A percentile compares a stretch with the other conserved stretches of the same genome.
phyloP scores from a whole-genome alignment of 2,888 invertebrate species.

The Ommatoiulus sabulosus region DNA sequence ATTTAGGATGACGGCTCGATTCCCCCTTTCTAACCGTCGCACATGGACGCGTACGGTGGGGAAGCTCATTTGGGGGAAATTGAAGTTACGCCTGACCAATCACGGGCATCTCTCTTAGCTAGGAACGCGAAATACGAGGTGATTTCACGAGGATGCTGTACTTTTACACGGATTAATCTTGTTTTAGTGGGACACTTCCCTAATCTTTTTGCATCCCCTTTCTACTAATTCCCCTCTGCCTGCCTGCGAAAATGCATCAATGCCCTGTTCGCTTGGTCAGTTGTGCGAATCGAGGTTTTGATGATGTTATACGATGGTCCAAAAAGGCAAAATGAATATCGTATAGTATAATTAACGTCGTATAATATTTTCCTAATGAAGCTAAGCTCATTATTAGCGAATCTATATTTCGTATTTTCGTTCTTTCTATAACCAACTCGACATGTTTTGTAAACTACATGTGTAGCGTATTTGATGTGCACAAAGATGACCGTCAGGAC shows the following conservation, averaged over 20 bases:
- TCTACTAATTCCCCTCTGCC: neutral
- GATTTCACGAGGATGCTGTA: neutral
- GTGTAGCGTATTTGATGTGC: no score
- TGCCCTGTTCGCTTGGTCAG: neutral
- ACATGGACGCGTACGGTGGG: neutral
- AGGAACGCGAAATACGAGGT: neutral
- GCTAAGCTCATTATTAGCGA: no score
- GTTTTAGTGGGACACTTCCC: neutral
- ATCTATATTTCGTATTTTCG: no score
- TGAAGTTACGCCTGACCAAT: neutral
- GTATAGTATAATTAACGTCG: neutral
- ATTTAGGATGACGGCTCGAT: neutral
- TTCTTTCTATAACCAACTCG: no score
- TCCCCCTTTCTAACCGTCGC: neutral
- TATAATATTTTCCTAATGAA: neutral
- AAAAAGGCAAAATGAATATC: neutral
- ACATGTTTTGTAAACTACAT: no score
- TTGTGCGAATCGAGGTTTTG: slow-evolving; percentile 4
- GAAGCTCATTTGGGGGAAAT: neutral
- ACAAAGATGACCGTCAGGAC: no score
- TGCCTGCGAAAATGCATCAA: neutral
- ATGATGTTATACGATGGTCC: neutral
- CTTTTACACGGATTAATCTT: slow-evolving; percentile 40
- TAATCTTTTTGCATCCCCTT: slow-evolving; percentile 28
- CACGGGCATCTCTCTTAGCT: neutral